Evolutionary conservation across 1,140 invertebrate species (phyloP).

Genomic region (Drosophila malerkotliana): DNA sequence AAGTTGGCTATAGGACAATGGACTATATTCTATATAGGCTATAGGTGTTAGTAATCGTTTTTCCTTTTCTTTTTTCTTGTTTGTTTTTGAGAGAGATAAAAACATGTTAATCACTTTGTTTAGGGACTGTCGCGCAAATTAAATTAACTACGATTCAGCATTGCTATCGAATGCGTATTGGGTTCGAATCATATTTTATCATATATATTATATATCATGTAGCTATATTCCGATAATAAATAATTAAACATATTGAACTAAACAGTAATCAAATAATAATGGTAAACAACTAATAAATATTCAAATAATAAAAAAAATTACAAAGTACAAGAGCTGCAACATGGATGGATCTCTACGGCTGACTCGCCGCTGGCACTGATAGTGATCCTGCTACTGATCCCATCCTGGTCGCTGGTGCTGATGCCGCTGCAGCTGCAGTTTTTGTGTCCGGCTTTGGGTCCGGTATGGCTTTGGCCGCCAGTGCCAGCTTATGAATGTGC

Average conservation of each 20-base stretch:
- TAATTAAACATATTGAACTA: constrained; percentile 81
- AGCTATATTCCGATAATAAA: constrained; percentile 79
- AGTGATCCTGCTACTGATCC: constrained; percentile 8
- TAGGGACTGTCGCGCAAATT: constrained; percentile 79
- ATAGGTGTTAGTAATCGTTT: constrained; percentile 60
- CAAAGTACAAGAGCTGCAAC: constrained; percentile 49
- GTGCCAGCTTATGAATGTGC: constrained; percentile 79
- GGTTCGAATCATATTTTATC: constrained; percentile 34
- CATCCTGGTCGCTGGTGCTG: constrained; percentile 29
- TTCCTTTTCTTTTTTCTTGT: constrained; percentile 14
- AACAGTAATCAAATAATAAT: constrained; percentile 76
- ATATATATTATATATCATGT: constrained; percentile 48
- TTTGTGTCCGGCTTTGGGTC: constrained; percentile 64
- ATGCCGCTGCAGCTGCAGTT: constrained; percentile 28
- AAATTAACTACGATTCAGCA: constrained; percentile 70
- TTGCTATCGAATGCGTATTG: constrained; percentile 29
- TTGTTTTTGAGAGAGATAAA: constrained; percentile 48
- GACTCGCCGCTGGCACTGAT: constrained; percentile 25
- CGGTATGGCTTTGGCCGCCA: constrained; percentile 78
- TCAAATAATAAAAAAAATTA: constrained; percentile 56
- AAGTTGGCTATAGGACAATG: constrained; percentile 76
- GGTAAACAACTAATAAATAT: constrained; percentile 77
- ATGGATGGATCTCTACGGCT: constrained; percentile 23
- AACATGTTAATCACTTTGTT: constrained; percentile 73
- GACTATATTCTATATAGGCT: constrained; percentile 69